Percentiles rank a stretch among this genome's conserved stretches.
Evolutionary conservation across 1,140 invertebrate genomes (phyloP).

Genomic region (Cotesia glomerata): DNA sequence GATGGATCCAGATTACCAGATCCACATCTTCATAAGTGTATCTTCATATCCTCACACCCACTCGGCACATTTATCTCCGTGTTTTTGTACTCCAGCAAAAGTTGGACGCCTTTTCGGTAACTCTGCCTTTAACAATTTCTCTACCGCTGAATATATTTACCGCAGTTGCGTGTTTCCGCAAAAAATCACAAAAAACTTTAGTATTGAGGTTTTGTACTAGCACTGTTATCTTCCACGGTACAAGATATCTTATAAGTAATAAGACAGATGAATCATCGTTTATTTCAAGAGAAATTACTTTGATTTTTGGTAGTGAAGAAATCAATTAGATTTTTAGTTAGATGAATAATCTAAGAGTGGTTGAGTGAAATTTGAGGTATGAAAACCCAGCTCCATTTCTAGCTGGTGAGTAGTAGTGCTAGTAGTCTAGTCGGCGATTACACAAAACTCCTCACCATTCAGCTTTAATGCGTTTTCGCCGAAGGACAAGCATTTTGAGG

Average conservation of each 20-base stretch:
- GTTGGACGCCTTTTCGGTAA: constrained; percentile 27
- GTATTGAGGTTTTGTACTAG: constrained; percentile 1
- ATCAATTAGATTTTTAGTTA: no score
- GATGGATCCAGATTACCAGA: background rate
- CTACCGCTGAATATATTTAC: constrained; percentile 28
- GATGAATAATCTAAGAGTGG: no score
- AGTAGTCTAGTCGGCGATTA: background rate
- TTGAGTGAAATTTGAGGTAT: no score
- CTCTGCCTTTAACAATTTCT: background rate
- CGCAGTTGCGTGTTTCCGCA: constrained; percentile 5
- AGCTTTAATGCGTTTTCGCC: constrained; percentile 40
- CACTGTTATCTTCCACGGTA: constrained; percentile 9
- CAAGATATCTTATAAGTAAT: background rate
- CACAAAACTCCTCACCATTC: background rate
- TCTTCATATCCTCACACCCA: background rate
- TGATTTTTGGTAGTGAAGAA: no score
- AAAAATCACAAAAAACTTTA: background rate
- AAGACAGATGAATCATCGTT: constrained; percentile 30
- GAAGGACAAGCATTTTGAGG: constrained; percentile 44
- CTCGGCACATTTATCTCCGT: background rate
- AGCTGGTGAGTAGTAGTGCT: no score
- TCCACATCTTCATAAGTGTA: background rate
- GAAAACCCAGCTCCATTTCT: no score
- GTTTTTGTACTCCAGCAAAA: constrained; percentile 5
- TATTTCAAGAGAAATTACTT: no score